A percentile compares a stretch with the other conserved stretches of the same genome.
These are phyloP conservation scores for Bagarius yarrelli DNA, from an alignment of 2,113 vertebrate species.

Conservation along the genomic window DNA sequence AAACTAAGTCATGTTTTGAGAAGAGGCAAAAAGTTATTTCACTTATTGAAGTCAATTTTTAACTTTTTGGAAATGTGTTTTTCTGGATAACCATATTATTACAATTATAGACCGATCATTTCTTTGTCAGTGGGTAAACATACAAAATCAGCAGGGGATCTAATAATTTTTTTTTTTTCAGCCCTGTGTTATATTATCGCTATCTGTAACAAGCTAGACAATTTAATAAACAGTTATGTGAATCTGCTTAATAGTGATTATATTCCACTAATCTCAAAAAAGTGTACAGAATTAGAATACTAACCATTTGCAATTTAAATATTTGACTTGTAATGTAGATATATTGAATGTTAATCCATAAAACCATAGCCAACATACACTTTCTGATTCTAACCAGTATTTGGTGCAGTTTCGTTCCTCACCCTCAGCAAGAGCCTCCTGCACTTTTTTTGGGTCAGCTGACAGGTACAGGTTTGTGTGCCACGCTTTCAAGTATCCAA, in stretches of 20 bases:
- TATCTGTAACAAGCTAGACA: neutral
- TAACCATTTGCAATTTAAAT: too few species aligned
- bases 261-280: neutral
- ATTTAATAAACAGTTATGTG: neutral
- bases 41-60: too few species aligned
- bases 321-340: neutral
- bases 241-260: neutral
- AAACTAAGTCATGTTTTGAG: too few species aligned
- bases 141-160: too few species aligned
- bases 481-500: constrained; percentile 95
- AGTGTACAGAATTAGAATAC: too few species aligned
- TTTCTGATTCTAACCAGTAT: neutral
- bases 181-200: neutral
- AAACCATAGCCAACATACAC: too few species aligned
- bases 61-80: too few species aligned
- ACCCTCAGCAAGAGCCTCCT: constrained; percentile 93
- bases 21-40: too few species aligned
- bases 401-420: constrained; percentile 55
- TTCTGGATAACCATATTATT: too few species aligned
- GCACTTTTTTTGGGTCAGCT: constrained; percentile 89
- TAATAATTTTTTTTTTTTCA: too few species aligned
- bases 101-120: too few species aligned
- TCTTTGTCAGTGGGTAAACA: too few species aligned
- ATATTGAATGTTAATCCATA: neutral
- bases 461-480: constrained; percentile 97